These are phyloP conservation scores for Nemotelus nigrinus DNA, from an alignment of 2,888 invertebrate genomes.

Conservation along the genomic window DNA sequence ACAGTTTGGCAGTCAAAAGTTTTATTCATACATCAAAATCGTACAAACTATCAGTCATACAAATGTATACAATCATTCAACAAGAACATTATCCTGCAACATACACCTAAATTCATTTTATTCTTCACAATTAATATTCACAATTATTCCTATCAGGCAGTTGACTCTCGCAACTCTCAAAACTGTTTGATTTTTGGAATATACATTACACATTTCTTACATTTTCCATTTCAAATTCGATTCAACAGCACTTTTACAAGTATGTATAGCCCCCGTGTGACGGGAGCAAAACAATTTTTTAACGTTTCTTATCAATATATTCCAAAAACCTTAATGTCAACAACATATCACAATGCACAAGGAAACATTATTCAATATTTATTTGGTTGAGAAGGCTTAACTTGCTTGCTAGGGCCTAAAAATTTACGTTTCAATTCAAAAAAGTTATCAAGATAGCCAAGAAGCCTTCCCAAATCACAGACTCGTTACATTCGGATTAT, in stretches of 20 bases:
- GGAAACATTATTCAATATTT: slow-evolving; percentile 43
- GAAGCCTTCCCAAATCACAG: slow-evolving; percentile 52
- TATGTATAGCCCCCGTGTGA: background rate
- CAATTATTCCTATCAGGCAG: slow-evolving; percentile 24
- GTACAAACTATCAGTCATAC: slow-evolving; percentile 66
- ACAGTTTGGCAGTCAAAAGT: slow-evolving; percentile 46
- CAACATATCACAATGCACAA: slow-evolving; percentile 46
- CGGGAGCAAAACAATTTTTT: slow-evolving; percentile 9
- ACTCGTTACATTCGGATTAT: slow-evolving; percentile 44
- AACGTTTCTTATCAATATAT: slow-evolving; percentile 24
- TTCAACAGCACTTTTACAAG: background rate
- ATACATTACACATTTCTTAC: slow-evolving; percentile 7
- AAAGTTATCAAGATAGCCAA: slow-evolving; percentile 30
- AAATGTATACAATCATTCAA: slow-evolving; percentile 50
- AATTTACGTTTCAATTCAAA: slow-evolving; percentile 30
- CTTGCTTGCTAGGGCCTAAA: slow-evolving; percentile 35
- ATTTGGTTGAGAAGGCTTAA: slow-evolving; percentile 44
- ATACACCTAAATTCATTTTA: slow-evolving; percentile 37
- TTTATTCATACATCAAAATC: slow-evolving; percentile 50
- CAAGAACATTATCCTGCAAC: slow-evolving; percentile 39
- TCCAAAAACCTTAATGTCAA: slow-evolving; percentile 42
- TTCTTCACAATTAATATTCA: slow-evolving; percentile 5
- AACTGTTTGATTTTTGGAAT: slow-evolving; percentile 33
- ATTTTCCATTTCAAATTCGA: slow-evolving; percentile 9
- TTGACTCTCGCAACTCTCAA: slow-evolving; percentile 28